phyloP scores from a whole-genome alignment of 2,113 vertebrate genomes.

The Junco hyemalis region DNA sequence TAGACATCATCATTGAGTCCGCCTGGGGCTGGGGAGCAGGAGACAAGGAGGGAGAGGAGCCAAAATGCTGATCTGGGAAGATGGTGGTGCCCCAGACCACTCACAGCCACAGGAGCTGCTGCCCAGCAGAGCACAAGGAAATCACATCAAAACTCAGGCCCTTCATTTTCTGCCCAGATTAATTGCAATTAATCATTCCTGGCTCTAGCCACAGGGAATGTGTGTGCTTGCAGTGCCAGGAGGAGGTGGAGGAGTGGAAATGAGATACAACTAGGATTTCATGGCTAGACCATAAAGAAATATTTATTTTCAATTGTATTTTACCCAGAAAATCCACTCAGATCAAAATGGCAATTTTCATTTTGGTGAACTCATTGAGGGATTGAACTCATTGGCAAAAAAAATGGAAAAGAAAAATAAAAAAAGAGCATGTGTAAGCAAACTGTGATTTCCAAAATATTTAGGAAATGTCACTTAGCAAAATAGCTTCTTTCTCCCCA shows the following conservation, averaged over 20 bases:
- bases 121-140: background rate
- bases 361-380: background rate
- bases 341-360: conserved; percentile 8
- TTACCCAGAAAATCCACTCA: background rate
- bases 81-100: background rate
- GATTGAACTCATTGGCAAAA: background rate
- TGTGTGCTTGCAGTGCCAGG: background rate
- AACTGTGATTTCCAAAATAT: background rate
- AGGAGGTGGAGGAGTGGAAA: conserved; percentile 15
- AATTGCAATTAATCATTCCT: conserved; percentile 13
- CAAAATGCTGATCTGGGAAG: background rate
- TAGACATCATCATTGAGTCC: rapidly evolving
- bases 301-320: conserved; percentile 3
- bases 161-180: conserved; percentile 26
- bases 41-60: background rate
- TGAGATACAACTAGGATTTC: background rate
- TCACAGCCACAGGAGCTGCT: background rate
- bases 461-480: conserved; percentile 7
- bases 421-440: background rate
- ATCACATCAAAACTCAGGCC: background rate
- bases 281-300: background rate
- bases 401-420: background rate
- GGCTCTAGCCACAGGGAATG: background rate
- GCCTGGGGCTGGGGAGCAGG: background rate
- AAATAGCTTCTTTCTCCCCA: background rate